Base-by-base conservation (phyloP, 2,888 invertebrate genomes). In the Ellobium chinense region DNA sequence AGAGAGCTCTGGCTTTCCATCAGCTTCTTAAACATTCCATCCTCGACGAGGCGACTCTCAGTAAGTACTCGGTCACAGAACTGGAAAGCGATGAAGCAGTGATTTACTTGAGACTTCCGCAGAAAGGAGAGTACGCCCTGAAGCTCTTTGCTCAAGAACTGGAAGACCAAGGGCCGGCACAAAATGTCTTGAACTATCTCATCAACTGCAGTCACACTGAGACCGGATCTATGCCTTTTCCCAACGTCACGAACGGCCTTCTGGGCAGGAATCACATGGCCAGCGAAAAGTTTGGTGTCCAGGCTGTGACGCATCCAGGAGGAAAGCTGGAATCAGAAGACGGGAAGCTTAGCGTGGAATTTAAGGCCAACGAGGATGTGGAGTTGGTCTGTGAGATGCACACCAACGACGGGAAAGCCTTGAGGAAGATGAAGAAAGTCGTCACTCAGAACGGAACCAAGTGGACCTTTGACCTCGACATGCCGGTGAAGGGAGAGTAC, bases 101-200 rank as follows among this genome's bases (percentile, higher is more conserved):
- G 29, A 87, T 92, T n/a, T 86, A 87, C 69, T 81, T 92, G 12
- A 86, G 91, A 1, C 84, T 92, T 1, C 91, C 91, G 27, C 87
- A 89, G 80, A 85, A 85, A 36, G 91, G 91, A 29, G 90, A 89
- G 78, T 88, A 89, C 77, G 92, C 91, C 0, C 86, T 91, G 24
- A 90, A 91, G 75, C 82, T 92, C 74, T 92, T 88, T 82, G 90
- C 90, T n/a, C 89, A 89, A 72, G 88, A 87, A 14, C 85, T 86
- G 24, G 88, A 86, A 1, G 84, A 87, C n/a, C 86, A 86, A 60
- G 92, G 91, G 0, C 86, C 87, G 21, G 88, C 91, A 5, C 87
- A 87, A 4, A 92, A 92, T 75, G 91, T 92, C 7, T 87, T 91
- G 74, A 92, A 92, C 84, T 92, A 92, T 81, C 84, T 92, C 14